Evolutionary conservation across 2,113 vertebrate species (phyloP).

Genomic region (Erpornis zantholeuca): DNA sequence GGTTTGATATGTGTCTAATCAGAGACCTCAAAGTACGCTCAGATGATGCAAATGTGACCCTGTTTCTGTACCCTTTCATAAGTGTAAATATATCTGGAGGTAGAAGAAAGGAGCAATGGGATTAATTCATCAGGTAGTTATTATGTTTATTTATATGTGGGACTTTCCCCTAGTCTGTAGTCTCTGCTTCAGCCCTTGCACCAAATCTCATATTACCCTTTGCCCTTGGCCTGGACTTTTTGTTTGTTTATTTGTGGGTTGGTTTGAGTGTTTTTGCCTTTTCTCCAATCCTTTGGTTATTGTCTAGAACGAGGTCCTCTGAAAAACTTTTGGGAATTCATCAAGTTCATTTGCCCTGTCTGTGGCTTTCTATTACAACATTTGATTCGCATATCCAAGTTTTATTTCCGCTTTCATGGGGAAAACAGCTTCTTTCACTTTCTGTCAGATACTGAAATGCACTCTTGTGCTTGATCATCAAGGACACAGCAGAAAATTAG

Average conservation of each 20-base stretch:
- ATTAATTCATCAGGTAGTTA: not conserved
- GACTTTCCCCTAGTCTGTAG: not conserved
- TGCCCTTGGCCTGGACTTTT: not conserved
- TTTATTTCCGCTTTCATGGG: slow-evolving; percentile 4
- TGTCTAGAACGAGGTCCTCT: not conserved
- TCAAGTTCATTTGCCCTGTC: not conserved
- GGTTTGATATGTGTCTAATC: not conserved
- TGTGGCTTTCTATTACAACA: not conserved
- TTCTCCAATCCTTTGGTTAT: not conserved
- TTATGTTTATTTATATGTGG: not conserved
- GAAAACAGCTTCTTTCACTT: not conserved
- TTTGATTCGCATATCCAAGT: not conserved
- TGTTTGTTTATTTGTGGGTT: not conserved
- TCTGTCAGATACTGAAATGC: not conserved
- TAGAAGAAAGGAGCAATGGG: not conserved
- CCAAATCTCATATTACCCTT: not conserved
- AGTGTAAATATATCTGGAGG: not conserved
- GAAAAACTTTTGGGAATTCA: not conserved
- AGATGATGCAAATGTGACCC: not conserved
- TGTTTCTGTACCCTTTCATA: not conserved
- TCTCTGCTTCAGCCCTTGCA: not conserved
- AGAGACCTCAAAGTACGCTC: not conserved
- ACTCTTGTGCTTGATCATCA: not conserved
- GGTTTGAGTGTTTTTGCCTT: not conserved
- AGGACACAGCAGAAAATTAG: not conserved